Evolutionary conservation across 2,113 vertebrate species (phyloP).

Genomic region (Microcebus tavaratra): DNA sequence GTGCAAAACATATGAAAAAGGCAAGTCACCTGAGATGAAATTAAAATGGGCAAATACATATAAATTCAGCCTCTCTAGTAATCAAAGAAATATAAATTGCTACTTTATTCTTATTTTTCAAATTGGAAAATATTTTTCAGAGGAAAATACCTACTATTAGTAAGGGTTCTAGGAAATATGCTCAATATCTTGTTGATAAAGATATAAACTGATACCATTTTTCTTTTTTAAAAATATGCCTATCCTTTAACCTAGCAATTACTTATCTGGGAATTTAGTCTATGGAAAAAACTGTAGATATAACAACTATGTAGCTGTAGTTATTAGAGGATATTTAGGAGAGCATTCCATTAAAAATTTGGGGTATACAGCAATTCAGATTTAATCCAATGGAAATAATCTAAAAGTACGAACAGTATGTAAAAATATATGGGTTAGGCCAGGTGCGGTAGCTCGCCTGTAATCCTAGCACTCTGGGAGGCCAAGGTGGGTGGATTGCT

Average conservation of each 20-base stretch:
- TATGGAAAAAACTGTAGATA: neutral
- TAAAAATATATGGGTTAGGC: neutral
- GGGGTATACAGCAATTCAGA: neutral
- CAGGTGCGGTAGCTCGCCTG: too few species aligned
- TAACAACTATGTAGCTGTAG: neutral
- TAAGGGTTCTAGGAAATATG: neutral
- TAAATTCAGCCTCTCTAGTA: neutral
- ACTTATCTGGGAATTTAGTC: neutral
- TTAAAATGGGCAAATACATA: neutral
- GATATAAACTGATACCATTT: neutral
- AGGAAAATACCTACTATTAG: neutral
- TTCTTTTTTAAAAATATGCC: neutral
- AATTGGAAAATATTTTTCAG: neutral
- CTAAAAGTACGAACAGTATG: neutral
- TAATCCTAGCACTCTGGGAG: too few species aligned
- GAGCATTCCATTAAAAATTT: neutral
- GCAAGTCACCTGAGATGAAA: neutral
- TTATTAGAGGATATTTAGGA: neutral
- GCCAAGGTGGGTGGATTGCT: too few species aligned
- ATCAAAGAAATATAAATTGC: neutral
- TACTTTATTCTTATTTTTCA: neutral
- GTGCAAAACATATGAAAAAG: neutral
- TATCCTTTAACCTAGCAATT: neutral
- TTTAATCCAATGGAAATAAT: neutral
- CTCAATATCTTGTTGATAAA: neutral